A percentile compares a stretch with the other conserved stretches of the same genome.
These are phyloP conservation scores for Lagocephalus sceleratus DNA, from an alignment of 2,797 vertebrate species.

Conservation along the genomic window DNA sequence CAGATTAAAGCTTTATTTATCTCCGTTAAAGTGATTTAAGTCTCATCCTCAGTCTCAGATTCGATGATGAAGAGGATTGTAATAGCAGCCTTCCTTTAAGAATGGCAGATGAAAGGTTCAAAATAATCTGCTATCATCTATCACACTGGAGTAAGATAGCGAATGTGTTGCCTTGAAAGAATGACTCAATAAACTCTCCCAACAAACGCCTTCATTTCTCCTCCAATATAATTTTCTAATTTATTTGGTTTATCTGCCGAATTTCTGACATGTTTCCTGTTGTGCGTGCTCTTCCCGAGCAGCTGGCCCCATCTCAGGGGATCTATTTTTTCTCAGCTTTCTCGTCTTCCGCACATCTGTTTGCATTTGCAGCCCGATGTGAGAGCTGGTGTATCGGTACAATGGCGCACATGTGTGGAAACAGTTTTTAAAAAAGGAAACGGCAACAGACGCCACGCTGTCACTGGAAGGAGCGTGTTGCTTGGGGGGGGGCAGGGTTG, in stretches of 20 bases:
- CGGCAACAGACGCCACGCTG: conserved; percentile 50
- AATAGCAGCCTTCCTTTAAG: not conserved
- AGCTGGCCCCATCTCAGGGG: conserved; percentile 45
- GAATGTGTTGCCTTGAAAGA: too few relatives aligned
- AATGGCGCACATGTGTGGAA: conserved; percentile 50
- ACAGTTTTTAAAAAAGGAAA: conserved; percentile 40
- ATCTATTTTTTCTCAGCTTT: conserved; percentile 43
- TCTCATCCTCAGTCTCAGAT: not conserved
- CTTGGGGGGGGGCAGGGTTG: conserved; percentile 49
- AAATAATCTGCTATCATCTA: not conserved
- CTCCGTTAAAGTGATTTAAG: not conserved
- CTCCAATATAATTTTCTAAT: conserved; percentile 18
- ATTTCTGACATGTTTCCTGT: conserved; percentile 32
- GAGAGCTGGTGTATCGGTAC: conserved; percentile 36
- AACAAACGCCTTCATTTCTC: conserved; percentile 1
- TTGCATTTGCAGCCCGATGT: conserved; percentile 40
- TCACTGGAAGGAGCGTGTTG: conserved; percentile 51
- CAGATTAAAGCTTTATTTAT: conserved; percentile 17
- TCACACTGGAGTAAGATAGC: too few relatives aligned
- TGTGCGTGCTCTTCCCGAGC: conserved; percentile 37
- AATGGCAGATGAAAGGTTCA: not conserved
- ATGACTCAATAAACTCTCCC: too few relatives aligned
- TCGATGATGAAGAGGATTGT: not conserved
- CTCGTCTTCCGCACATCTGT: conserved; percentile 59
- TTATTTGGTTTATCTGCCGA: conserved; percentile 37